phyloP scores from a whole-genome alignment of 2,888 invertebrate genomes.

The Polyommatus iphigenia region DNA sequence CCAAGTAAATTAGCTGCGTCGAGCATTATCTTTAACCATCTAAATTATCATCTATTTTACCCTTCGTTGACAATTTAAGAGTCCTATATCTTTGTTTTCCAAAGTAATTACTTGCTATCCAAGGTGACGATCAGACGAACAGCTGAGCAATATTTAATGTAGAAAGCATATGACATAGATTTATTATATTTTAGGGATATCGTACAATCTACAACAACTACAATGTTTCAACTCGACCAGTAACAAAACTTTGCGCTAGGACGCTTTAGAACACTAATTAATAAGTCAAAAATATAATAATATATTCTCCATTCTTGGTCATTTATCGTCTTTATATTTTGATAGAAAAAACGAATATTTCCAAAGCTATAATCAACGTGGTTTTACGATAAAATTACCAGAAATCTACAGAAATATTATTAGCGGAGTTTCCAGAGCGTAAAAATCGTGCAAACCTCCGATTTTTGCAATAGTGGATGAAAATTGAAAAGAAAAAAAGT shows the following conservation, averaged over 20 bases:
- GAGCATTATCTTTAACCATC: slow-evolving; percentile 34
- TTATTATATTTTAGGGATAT: not conserved
- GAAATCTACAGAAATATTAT: not conserved
- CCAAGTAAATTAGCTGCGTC: slow-evolving; percentile 3
- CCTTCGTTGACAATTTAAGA: slow-evolving; percentile 3
- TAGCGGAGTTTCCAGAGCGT: too few species aligned
- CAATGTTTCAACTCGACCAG: not conserved
- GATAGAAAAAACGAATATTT: not conserved
- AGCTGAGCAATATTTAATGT: not conserved
- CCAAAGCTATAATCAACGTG: not conserved
- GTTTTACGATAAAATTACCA: not conserved
- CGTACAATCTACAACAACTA: not conserved
- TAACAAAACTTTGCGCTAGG: too few species aligned
- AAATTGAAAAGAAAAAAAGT: too few species aligned
- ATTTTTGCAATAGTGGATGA: too few species aligned
- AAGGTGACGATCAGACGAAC: not conserved
- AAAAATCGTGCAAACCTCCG: too few species aligned
- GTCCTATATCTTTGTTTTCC: not conserved
- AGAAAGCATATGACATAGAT: not conserved
- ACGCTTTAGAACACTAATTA: too few species aligned
- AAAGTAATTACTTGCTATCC: not conserved
- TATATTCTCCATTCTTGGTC: not conserved
- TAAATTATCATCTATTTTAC: slow-evolving; percentile 37
- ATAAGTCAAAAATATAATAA: too few species aligned
- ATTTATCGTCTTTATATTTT: not conserved